A percentile compares a stretch with the other conserved stretches of the same genome.
phyloP scores from a whole-genome alignment of 2,113 vertebrate species.

The Campylomormyrus numenius region DNA sequence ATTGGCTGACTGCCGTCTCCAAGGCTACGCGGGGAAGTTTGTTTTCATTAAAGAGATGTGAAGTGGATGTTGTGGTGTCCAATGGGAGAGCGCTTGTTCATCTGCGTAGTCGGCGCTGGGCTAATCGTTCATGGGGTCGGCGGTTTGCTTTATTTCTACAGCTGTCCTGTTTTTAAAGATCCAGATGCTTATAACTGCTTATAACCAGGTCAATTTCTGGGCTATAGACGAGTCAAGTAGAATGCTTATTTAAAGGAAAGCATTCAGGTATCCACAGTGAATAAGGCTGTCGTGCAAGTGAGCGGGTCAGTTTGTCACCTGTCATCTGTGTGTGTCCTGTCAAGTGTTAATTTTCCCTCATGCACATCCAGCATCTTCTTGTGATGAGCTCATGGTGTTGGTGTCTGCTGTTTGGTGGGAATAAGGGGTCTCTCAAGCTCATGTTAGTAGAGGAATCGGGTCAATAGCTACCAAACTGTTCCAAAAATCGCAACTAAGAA shows the following conservation, averaged over 20 bases:
- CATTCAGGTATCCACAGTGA: not conserved
- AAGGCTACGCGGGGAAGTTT: not conserved
- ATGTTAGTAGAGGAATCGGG: not conserved
- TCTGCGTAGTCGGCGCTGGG: not conserved
- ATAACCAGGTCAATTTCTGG: not conserved
- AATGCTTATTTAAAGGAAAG: not conserved
- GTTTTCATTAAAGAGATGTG: not conserved
- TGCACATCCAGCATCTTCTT: not conserved
- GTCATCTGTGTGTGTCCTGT: not conserved
- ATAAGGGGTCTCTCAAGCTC: not conserved
- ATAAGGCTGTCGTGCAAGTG: not conserved
- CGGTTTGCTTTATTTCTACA: not conserved
- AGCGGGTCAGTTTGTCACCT: not conserved
- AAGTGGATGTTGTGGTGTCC: not conserved
- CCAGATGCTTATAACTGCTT: not conserved
- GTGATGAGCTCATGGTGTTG: not conserved
- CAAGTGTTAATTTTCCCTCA: not conserved
- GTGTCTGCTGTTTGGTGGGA: not conserved
- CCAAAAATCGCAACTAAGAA: not conserved
- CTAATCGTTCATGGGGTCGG: not conserved
- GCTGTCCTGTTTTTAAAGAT: not conserved
- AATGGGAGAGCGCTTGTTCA: not conserved
- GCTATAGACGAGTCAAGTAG: not conserved
- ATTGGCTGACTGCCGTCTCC: not conserved
- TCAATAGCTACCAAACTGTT: not conserved